Evolutionary conservation across 2,888 invertebrate genomes (phyloP), one percentile per base, ranked within the genome.

Genomic region (Colostygia pectinataria): DNA sequence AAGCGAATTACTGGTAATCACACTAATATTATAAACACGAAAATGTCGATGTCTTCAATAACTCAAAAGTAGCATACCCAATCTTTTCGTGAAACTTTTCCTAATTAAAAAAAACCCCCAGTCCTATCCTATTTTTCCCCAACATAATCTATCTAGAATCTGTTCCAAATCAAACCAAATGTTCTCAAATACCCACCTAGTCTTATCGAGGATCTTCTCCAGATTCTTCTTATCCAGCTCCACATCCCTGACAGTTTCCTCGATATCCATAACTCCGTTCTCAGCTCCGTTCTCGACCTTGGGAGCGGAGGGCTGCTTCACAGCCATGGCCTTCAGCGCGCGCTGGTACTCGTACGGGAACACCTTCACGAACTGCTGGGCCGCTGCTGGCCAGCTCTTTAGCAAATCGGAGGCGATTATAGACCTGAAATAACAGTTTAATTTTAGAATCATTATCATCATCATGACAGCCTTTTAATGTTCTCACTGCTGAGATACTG

Each of bases 321-420:
- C 48, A 0, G 80, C 79, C 69, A 95, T 73, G 59, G 94, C 94
- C 60, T 94, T 93, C 13, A 99, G 86, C 0, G 96, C 99, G 56
- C 96, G 92, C 74, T 98, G 98, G 87, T 98, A 99, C 74, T 99
- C 99, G 71, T 95, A 96, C 0, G 99, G 99, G 92, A 99, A 99
- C 34, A 99, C 97, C 91, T 99, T 99, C 43, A 98, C 92, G 77
- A 99, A 98, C 77, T 94, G 92, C 18, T 92, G 86, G 32, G 96
- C 93, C 44, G 94, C 92, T 48, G 91, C 91, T 0, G 94, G 93
- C 99, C 98, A 97, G 49, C 95, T 92, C 59, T 92, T 89, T 0
- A 99, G 83, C 20, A 99, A 89, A 18, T 94, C 91, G 57, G 93
- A 86, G 2, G 98, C 99, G 52, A 99, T 92, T 55, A 95, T 74